Percentiles rank a stretch among this genome's conserved stretches.
These are phyloP conservation scores for Mastacembelus armatus DNA, from an alignment of 2,797 vertebrate genomes.

Conservation along the genomic window DNA sequence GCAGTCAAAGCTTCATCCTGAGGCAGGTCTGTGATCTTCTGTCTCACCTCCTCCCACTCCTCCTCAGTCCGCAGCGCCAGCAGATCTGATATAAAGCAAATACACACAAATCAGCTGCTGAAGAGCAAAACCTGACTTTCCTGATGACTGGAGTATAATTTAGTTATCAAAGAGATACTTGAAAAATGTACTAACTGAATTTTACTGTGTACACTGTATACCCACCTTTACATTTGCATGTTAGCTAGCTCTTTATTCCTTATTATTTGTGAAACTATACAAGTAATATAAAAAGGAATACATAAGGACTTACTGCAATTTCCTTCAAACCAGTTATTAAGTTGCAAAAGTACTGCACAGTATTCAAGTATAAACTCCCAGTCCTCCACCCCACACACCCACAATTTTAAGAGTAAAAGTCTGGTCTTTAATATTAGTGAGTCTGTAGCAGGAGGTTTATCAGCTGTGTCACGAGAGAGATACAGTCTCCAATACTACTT, in stretches of 20 bases:
- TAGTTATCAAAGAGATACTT: neutral
- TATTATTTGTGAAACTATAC: slow-evolving; percentile 3
- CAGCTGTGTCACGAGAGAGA: slow-evolving; percentile 36
- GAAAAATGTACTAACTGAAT: neutral
- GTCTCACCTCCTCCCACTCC: slow-evolving; percentile 92
- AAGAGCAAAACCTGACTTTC: slow-evolving; percentile 7
- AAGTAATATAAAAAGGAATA: neutral
- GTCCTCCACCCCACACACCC: no score
- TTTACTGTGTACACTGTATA: neutral
- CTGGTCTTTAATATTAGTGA: slow-evolving; percentile 33
- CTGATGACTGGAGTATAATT: neutral
- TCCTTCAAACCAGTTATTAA: neutral
- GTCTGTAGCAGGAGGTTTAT: slow-evolving; percentile 7
- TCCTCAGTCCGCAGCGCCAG: slow-evolving; percentile 86
- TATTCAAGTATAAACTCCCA: neutral
- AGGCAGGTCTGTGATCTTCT: slow-evolving; percentile 86
- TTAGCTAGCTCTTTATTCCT: neutral
- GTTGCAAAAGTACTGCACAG: slow-evolving; percentile 1
- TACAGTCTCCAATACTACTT: slow-evolving; percentile 12
- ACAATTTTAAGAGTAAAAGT: slow-evolving; percentile 17
- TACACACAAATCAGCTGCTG: slow-evolving; percentile 24
- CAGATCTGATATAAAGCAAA: slow-evolving; percentile 84
- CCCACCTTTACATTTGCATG: neutral
- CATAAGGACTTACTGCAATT: neutral
- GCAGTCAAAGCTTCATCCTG: slow-evolving; percentile 89